phyloP scores from a whole-genome alignment of 2,113 vertebrate genomes.

The Labeo rohita region DNA sequence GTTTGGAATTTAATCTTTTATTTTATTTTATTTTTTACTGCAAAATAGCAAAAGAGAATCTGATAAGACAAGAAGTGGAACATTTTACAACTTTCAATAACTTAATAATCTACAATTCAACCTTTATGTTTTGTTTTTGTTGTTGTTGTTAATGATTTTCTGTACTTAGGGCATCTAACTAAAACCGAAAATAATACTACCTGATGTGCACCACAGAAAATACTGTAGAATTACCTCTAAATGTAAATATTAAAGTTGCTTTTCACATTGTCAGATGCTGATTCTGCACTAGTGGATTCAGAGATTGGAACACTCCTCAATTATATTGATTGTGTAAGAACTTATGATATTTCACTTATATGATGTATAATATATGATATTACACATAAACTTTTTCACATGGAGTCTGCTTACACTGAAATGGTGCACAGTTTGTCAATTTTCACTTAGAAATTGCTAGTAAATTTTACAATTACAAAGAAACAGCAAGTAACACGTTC shows the following conservation, averaged over 20 bases:
- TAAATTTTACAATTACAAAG: no score
- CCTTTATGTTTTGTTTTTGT: no score
- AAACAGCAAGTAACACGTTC: no score
- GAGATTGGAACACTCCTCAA: background rate
- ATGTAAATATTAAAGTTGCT: background rate
- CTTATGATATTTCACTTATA: background rate
- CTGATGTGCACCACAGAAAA: background rate
- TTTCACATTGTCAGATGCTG: slow-evolving; percentile 9
- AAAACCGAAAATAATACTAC: background rate
- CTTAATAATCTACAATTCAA: no score
- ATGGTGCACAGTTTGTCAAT: no score
- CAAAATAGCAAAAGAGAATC: background rate
- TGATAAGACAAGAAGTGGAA: background rate
- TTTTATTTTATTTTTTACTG: no score
- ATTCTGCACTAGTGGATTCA: background rate
- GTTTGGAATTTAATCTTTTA: background rate
- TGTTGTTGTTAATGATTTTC: background rate
- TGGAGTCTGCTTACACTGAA: background rate
- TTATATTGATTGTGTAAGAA: slow-evolving; percentile 26
- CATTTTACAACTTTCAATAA: no score
- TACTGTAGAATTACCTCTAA: background rate
- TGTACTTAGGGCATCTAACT: background rate
- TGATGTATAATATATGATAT: no score
- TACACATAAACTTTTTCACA: background rate
- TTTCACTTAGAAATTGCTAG: no score